Evolutionary conservation across 2,797 vertebrate species (phyloP).

Genomic region (Gila robusta): DNA sequence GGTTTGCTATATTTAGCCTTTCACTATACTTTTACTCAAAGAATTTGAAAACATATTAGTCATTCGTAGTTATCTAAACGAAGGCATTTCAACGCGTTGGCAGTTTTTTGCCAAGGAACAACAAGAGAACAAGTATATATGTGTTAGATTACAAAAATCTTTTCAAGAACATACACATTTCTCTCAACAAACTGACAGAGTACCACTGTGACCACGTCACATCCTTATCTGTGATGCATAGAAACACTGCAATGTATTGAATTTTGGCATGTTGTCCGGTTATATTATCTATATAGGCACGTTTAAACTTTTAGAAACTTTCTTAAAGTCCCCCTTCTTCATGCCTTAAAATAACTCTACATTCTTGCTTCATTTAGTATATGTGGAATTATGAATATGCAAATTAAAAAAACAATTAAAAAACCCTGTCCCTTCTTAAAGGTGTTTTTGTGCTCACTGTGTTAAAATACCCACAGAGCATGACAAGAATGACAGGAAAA

Average conservation of each 20-base stretch:
- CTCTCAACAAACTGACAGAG: neutral
- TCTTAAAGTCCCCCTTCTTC: neutral
- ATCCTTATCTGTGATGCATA: neutral
- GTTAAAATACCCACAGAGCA: too few species aligned
- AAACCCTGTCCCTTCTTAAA: too few species aligned
- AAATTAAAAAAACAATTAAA: too few species aligned
- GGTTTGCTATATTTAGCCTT: conserved; percentile 47
- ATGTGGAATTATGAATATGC: neutral
- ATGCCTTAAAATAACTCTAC: neutral
- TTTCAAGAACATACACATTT: neutral
- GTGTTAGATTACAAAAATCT: conserved; percentile 30
- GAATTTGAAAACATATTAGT: conserved; percentile 48
- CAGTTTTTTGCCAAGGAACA: neutral
- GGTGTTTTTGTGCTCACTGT: too few species aligned
- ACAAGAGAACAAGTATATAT: conserved; percentile 34
- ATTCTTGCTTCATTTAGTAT: too few species aligned
- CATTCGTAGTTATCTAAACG: conserved; percentile 25
- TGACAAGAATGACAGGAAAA: too few species aligned
- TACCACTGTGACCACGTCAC: neutral
- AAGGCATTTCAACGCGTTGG: conserved; percentile 7
- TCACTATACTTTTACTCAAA: conserved; percentile 27
- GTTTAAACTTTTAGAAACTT: neutral
- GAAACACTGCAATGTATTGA: too few species aligned
- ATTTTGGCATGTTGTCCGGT: neutral
- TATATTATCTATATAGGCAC: neutral